Evolutionary conservation across 2,113 vertebrate genomes (phyloP).

Genomic region (Myrmophylax atrothorax): DNA sequence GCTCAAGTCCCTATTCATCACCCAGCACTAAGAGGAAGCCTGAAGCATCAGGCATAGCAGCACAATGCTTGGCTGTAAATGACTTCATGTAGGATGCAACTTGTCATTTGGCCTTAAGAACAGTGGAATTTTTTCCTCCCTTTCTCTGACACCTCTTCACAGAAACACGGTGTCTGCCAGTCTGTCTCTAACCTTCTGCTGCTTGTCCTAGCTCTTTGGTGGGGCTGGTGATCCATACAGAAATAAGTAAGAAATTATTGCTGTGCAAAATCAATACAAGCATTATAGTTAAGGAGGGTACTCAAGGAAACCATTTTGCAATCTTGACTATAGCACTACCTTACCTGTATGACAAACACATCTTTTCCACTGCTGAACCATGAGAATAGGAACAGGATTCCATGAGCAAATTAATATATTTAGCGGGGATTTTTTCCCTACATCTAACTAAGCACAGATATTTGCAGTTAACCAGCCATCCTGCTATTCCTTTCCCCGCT

Average conservation of each 20-base stretch:
- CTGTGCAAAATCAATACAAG: not conserved
- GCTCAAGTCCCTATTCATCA: not conserved
- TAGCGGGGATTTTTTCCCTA: not conserved
- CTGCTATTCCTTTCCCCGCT: not conserved
- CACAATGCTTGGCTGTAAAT: not conserved
- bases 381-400: not conserved
- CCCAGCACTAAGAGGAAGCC: slow-evolving; percentile 1
- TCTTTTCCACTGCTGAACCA: not conserved
- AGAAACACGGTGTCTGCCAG: not conserved
- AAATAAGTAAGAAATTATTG: not conserved
- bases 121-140: not conserved
- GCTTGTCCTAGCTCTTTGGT: not conserved
- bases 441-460: not conserved
- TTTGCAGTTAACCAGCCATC: not conserved
- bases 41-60: not conserved
- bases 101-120: slow-evolving; percentile 22
- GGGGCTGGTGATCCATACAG: not conserved
- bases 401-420: not conserved
- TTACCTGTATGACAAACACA: not conserved
- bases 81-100: not conserved
- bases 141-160: not conserved
- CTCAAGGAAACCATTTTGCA: slow-evolving; percentile 66
- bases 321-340: not conserved
- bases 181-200: not conserved
- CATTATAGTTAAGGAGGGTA: not conserved